phyloP scores from a whole-genome alignment of 2,888 invertebrate species.

The Pollenia amentaria region DNA sequence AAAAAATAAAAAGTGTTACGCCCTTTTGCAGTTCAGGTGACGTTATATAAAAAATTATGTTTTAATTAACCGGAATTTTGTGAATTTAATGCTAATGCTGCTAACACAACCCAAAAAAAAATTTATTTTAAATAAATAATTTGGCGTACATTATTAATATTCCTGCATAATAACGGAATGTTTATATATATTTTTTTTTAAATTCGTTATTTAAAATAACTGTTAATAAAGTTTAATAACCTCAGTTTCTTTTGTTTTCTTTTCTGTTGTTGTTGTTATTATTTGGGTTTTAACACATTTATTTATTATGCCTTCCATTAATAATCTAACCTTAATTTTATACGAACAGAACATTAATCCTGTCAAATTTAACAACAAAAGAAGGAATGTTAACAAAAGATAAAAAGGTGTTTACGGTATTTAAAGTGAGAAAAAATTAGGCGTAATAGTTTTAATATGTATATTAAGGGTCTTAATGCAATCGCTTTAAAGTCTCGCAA shows the following conservation, averaged over 20 bases:
- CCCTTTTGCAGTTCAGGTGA: too few species aligned
- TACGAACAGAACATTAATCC: slow-evolving; percentile 51
- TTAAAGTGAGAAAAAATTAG: neutral
- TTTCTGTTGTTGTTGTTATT: slow-evolving; percentile 64
- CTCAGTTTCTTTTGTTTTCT: slow-evolving; percentile 31
- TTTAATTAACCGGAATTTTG: slow-evolving; percentile 75
- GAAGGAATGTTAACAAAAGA: neutral
- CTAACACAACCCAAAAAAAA: slow-evolving; percentile 38
- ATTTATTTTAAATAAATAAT: slow-evolving; percentile 18
- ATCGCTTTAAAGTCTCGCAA: too few species aligned
- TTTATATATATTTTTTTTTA: neutral
- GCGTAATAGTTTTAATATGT: neutral
- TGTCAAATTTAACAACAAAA: slow-evolving; percentile 29
- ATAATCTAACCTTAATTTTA: slow-evolving; percentile 74
- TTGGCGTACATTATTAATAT: slow-evolving; percentile 22
- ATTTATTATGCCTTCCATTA: slow-evolving; percentile 46
- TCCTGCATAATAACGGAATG: slow-evolving; percentile 22
- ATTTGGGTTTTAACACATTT: slow-evolving; percentile 50
- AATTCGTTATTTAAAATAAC: slow-evolving; percentile 31
- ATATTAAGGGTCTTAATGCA: too few species aligned
- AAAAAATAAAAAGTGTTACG: too few species aligned
- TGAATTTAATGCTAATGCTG: slow-evolving; percentile 70
- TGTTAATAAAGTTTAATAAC: slow-evolving; percentile 68
- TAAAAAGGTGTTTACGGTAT: neutral
- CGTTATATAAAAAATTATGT: slow-evolving; percentile 21